Conservation (phyloP, 2,888 invertebrate species). For the Stramonita haemastoma region DNA sequence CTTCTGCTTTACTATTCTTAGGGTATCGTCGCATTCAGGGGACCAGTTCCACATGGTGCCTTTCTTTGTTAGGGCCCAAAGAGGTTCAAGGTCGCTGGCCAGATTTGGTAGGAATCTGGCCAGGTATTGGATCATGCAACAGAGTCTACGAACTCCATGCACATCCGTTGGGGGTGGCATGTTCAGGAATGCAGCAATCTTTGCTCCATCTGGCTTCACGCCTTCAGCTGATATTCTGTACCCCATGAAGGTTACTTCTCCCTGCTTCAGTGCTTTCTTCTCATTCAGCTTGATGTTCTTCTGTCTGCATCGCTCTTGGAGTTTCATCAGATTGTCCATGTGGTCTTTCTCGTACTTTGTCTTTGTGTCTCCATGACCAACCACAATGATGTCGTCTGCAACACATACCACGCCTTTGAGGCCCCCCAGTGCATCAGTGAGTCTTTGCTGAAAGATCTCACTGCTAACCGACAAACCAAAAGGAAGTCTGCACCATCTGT, state of each 20-base stretch:
- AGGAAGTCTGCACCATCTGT: slow-evolving; percentile 47
- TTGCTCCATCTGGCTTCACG: slow-evolving; percentile 48
- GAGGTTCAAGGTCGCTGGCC: slow-evolving; percentile 22
- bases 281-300: slow-evolving; percentile 39
- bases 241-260: slow-evolving; percentile 49
- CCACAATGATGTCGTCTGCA: slow-evolving; percentile 52
- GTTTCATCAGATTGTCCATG: slow-evolving; percentile 35
- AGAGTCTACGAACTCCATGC: slow-evolving; percentile 50
- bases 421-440: slow-evolving; percentile 47
- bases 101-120: slow-evolving; percentile 41
- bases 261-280: slow-evolving; percentile 5
- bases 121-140: slow-evolving; percentile 56
- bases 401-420: slow-evolving; percentile 48
- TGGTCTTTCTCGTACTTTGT: slow-evolving; percentile 45
- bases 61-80: slow-evolving; percentile 47
- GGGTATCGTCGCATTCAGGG: slow-evolving; percentile 26
- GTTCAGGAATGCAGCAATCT: slow-evolving; percentile 39
- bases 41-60: slow-evolving; percentile 45
- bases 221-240: slow-evolving; percentile 52
- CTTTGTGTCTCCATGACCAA: slow-evolving; percentile 47
- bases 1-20: slow-evolving; percentile 33
- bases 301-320: slow-evolving; percentile 35
- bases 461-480: slow-evolving; percentile 41
- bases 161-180: slow-evolving; percentile 51
- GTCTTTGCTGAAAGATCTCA: slow-evolving; percentile 51